phyloP scores from a whole-genome alignment of 1,140 invertebrate species.

The Hylyphantes graminicola region DNA sequence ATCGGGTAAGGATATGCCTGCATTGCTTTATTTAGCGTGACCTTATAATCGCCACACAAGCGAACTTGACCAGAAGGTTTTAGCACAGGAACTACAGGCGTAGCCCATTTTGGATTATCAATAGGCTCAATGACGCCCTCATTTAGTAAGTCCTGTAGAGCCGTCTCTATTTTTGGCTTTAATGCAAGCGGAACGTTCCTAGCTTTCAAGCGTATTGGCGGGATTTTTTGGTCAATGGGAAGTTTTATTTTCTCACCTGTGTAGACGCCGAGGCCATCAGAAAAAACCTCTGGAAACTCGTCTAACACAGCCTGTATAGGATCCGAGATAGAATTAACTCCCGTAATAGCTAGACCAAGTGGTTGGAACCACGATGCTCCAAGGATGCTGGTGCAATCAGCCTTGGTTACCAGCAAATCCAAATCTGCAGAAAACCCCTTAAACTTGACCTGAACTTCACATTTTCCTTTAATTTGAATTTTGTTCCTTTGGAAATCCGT shows the following conservation, averaged over 20 bases:
- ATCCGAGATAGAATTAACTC: slow-evolving; percentile 1
- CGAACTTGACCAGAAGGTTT: slow-evolving; percentile 66
- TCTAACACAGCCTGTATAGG: not conserved
- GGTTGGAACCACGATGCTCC: no score
- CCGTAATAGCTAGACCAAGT: not conserved
- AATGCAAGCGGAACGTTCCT: slow-evolving; percentile 13
- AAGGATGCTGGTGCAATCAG: no score
- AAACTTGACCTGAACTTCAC: not conserved
- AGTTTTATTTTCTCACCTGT: no score
- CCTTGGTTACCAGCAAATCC: no score
- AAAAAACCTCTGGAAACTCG: no score
- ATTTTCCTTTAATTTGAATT: not conserved
- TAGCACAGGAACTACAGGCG: slow-evolving; percentile 67
- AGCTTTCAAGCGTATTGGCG: not conserved
- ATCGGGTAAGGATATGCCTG: not conserved
- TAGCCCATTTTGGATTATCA: slow-evolving; percentile 64
- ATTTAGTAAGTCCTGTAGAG: not conserved
- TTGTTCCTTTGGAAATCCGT: not conserved
- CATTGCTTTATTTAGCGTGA: slow-evolving; percentile 65
- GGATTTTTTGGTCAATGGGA: not conserved
- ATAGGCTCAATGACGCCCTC: slow-evolving; percentile 62
- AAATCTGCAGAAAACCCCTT: no score
- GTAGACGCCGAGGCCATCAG: no score
- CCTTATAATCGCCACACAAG: slow-evolving; percentile 67
- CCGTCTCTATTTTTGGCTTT: slow-evolving; percentile 13